Evolutionary conservation across 2,888 invertebrate genomes (phyloP), one percentile per base, ranked within the genome.

Genomic region (Polyploca ridens): DNA sequence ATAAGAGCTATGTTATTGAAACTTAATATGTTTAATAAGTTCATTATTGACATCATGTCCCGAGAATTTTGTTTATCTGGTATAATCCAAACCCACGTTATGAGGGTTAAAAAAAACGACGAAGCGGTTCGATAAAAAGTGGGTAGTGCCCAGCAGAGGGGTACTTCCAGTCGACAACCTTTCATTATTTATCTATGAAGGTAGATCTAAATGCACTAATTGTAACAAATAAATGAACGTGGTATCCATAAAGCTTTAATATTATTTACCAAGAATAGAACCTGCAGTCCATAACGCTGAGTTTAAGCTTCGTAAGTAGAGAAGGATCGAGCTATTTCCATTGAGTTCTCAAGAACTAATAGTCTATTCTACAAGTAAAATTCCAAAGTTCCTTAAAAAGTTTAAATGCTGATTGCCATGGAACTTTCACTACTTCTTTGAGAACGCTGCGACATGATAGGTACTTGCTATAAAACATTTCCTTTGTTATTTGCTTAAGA

Each of bases 301-400:
- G 19, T 54, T 54, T 19, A 54, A 54, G 10, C 54, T 19, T 19
- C 19, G 8, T 1, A 19, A 54, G 54, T 16, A 19, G 54, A 19
- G 54, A 54, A 54, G 7, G 54, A 16, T 19, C 8, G 19, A 54
- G 54, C 54, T 19, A 54, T 54, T 54, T 54, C 54, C 54, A 54
- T 54, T 54, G 16, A 54, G 54, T 54, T 54, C 54, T 19, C 54
- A 54, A 54, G 54, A 54, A 54, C 54, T 54, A 54, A 54, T 54
- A 54, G 54, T 4, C 49, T 19, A 54, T 54, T 54, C 54, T 54
- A 54, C 54, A 54, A 49, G 54, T 19, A 54, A 54, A 54, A 10
- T 54, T 54, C 49, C 10, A 54, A 54, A 54, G 54, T 54, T 54
- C 54, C 19, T 54, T 54, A 54, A 54, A 54, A 54, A 54, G 54